Evolutionary conservation across 2,797 vertebrate genomes (phyloP).

Genomic region (Tangara arthus): DNA sequence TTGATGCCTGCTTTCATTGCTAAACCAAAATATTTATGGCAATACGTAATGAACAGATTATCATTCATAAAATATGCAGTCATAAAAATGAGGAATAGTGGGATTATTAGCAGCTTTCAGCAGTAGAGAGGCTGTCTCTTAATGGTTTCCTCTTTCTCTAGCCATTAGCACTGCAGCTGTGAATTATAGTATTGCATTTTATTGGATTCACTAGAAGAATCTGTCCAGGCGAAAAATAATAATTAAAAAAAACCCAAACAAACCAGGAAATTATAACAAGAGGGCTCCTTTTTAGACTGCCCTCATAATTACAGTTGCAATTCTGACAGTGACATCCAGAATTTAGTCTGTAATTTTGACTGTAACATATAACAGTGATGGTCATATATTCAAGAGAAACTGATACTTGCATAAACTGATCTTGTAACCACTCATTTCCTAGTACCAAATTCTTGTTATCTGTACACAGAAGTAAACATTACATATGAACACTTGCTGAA

Average conservation of each 20-base stretch:
- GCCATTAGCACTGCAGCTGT: slow-evolving; percentile 43
- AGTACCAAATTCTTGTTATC: background rate
- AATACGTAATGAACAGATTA: slow-evolving; percentile 44
- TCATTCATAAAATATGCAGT: slow-evolving; percentile 52
- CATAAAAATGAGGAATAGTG: slow-evolving; percentile 63
- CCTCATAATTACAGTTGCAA: background rate
- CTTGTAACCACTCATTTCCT: background rate
- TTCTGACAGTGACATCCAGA: background rate
- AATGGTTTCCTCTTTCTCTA: slow-evolving; percentile 31
- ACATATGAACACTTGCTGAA: background rate
- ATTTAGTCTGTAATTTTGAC: background rate
- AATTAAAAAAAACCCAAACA: background rate
- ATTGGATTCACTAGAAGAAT: slow-evolving; percentile 19
- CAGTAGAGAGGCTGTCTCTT: slow-evolving; percentile 26
- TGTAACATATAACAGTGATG: background rate
- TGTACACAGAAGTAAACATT: background rate
- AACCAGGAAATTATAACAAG: background rate
- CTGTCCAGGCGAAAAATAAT: slow-evolving; percentile 23
- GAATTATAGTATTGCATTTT: slow-evolving; percentile 16
- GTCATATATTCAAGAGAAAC: background rate
- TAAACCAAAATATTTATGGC: slow-evolving; percentile 63
- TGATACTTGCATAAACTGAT: background rate
- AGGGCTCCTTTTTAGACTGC: background rate
- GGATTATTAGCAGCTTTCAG: slow-evolving; percentile 43
- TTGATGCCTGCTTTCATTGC: slow-evolving; percentile 37